A percentile compares a stretch with the other conserved stretches of the same genome.
Conservation (phyloP, 2,113 vertebrate species). For the Equus quagga region DNA sequence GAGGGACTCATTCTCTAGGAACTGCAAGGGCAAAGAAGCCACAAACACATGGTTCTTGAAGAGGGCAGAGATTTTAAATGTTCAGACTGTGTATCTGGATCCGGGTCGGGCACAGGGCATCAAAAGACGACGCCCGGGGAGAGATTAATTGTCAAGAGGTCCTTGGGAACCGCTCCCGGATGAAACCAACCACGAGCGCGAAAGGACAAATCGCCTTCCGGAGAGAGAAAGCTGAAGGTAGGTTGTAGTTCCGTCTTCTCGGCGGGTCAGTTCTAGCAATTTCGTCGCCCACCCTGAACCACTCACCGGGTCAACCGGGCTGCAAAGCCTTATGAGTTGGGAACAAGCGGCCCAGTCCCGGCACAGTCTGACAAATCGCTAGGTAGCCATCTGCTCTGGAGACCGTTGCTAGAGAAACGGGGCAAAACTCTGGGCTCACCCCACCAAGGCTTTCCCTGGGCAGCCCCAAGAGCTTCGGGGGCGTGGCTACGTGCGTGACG, state of each 20-base stretch:
- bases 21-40: background rate
- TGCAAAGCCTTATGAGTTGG: background rate
- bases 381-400: background rate
- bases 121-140: background rate
- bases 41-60: background rate
- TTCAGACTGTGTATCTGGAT: background rate
- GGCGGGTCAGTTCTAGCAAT: background rate
- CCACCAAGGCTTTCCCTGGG: rapidly evolving
- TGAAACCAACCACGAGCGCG: background rate
- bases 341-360: background rate
- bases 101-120: background rate
- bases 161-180: background rate
- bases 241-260: background rate
- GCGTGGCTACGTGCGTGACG: background rate
- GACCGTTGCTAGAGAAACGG: conserved; percentile 49
- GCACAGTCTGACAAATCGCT: background rate
- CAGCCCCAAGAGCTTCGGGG: rapidly evolving
- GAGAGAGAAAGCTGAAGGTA: background rate
- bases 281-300: background rate
- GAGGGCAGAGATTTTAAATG: background rate
- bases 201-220: background rate
- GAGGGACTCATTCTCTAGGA: background rate
- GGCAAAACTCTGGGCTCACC: rapidly evolving
- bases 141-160: background rate
- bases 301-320: conserved; percentile 55